A percentile compares a stretch with the other conserved stretches of the same genome.
Conservation (phyloP, 2,113 vertebrate species). For the Melanotaenia duboulayi region DNA sequence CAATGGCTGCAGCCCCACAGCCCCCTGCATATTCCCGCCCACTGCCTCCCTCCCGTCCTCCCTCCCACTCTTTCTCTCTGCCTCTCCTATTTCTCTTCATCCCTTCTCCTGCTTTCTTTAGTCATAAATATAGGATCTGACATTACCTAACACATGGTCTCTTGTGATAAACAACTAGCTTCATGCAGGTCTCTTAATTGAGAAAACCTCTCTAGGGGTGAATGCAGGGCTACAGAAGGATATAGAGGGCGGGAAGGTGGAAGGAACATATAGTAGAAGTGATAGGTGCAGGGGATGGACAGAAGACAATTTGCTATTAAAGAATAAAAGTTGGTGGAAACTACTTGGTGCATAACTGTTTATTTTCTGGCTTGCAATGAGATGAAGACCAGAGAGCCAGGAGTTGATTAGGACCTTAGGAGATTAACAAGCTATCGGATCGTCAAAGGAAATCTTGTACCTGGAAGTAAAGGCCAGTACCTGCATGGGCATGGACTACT, state of each 20-base stretch:
- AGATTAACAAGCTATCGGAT: slow-evolving; percentile 40
- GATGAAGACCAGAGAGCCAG: neutral
- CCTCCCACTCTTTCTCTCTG: slow-evolving; percentile 25
- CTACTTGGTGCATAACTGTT: neutral
- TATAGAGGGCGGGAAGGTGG: slow-evolving; percentile 30
- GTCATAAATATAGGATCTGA: slow-evolving; percentile 75
- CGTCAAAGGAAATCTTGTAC: slow-evolving; percentile 34
- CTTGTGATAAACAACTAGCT: slow-evolving; percentile 83
- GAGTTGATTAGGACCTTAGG: slow-evolving; percentile 35
- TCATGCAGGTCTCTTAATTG: slow-evolving; percentile 77
- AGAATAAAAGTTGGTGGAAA: neutral
- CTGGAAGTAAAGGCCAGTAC: slow-evolving; percentile 48
- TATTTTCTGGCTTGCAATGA: slow-evolving; percentile 33
- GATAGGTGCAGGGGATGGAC: slow-evolving; percentile 17
- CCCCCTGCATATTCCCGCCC: slow-evolving; percentile 66
- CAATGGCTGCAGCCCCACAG: slow-evolving; percentile 73
- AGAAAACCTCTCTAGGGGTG: slow-evolving; percentile 62
- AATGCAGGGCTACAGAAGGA: slow-evolving; percentile 41
- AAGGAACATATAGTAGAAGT: neutral
- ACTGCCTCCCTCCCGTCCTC: slow-evolving; percentile 50
- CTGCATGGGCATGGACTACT: slow-evolving; percentile 56
- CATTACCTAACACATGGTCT: slow-evolving; percentile 78
- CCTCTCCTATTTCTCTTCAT: slow-evolving; percentile 42
- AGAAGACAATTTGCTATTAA: neutral
- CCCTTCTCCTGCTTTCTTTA: slow-evolving; percentile 58